A percentile compares a stretch with the other conserved stretches of the same genome.
Evolutionary conservation across 30 jellyfish, hydroid and myxozoan genomes (phyloP).

Genomic region (Chironex yamaguchii): DNA sequence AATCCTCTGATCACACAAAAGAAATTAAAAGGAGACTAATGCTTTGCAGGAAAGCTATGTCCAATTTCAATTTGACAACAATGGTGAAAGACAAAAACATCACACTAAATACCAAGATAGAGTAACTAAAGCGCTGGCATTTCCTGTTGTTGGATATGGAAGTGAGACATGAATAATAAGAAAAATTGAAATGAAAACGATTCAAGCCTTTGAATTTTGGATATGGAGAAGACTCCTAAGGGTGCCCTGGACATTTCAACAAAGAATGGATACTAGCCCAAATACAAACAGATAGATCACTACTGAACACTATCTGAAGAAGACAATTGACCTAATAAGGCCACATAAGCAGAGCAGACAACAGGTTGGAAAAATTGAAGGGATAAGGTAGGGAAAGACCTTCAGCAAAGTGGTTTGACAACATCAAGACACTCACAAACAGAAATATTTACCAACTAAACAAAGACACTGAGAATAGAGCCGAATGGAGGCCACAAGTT

Average conservation of each 20-base stretch:
- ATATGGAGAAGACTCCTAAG: background rate
- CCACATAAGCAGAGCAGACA: no score
- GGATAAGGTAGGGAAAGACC: no score
- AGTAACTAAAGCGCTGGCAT: background rate
- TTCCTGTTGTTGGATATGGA: background rate
- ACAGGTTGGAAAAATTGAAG: no score
- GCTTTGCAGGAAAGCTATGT: background rate
- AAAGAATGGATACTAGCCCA: no score
- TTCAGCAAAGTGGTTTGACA: no score
- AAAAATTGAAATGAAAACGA: background rate
- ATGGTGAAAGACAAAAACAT: background rate
- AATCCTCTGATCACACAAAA: background rate
- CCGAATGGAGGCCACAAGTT: no score
- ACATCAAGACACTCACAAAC: no score
- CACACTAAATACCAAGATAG: background rate
- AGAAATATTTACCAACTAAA: no score
- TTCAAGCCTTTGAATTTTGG: background rate
- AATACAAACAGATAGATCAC: no score
- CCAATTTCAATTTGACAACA: background rate
- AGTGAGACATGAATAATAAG: background rate
- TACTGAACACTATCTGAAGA: no score
- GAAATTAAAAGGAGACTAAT: background rate
- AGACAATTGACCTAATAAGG: no score
- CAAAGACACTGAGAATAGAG: no score
- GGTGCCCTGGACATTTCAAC: conserved; percentile 1